These are phyloP conservation scores for Polydrusus cervinus DNA, from an alignment of 2,888 invertebrate genomes.

Conservation along the genomic window DNA sequence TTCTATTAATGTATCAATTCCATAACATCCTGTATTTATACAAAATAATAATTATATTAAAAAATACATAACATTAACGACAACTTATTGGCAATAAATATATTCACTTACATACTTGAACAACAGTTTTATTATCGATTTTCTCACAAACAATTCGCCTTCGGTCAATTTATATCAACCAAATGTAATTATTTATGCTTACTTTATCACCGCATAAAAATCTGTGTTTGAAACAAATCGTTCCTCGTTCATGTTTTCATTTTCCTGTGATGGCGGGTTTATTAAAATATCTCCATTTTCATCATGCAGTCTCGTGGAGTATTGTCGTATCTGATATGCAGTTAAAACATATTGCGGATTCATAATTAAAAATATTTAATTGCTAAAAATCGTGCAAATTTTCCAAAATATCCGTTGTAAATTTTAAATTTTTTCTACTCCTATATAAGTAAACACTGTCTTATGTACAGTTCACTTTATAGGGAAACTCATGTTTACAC, in stretches of 20 bases:
- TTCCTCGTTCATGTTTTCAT: constrained; percentile 15
- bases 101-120: not conserved
- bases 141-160: constrained; percentile 20
- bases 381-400: not conserved
- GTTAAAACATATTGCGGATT: not conserved
- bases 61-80: not conserved
- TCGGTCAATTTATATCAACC: not conserved
- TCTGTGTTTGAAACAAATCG: constrained; percentile 4
- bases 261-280: constrained; percentile 18
- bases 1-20: no score
- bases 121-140: constrained; percentile 9
- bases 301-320: constrained; percentile 4
- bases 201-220: constrained; percentile 14
- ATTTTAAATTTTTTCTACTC: not conserved
- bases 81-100: not conserved
- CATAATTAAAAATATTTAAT: no score
- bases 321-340: constrained; percentile 31
- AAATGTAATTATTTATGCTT: constrained; percentile 4
- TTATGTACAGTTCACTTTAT: no score
- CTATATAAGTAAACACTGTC: no score
- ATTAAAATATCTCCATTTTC: constrained; percentile 32
- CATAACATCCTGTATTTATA: not conserved
- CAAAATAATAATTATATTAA: not conserved
- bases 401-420: not conserved
- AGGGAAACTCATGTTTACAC: no score